Evolutionary conservation across 2,113 vertebrate genomes (phyloP).

Genomic region (Chiloscyllium plagiosum): DNA sequence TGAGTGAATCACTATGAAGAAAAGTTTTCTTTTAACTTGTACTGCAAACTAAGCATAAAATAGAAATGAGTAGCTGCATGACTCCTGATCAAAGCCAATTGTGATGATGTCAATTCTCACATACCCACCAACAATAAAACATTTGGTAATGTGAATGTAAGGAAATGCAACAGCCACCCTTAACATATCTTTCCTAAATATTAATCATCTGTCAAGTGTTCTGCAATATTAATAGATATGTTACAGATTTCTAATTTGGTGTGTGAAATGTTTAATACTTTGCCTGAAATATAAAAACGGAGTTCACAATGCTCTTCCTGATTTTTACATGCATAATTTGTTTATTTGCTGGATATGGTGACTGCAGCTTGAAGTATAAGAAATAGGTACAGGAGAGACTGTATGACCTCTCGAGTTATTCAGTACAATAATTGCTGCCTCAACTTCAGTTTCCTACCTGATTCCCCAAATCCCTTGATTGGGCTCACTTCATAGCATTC

Average conservation of each 20-base stretch:
- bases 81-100: neutral
- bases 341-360: too few relatives aligned
- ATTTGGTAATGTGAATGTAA: neutral
- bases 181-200: neutral
- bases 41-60: neutral
- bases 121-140: neutral
- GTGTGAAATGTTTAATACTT: neutral
- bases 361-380: too few relatives aligned
- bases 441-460: too few relatives aligned
- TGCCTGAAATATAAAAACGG: neutral
- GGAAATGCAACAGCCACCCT: neutral
- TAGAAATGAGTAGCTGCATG: neutral
- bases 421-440: too few relatives aligned
- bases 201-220: neutral
- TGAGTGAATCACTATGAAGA: constrained; percentile 15
- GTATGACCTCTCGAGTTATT: too few relatives aligned
- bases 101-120: neutral
- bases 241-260: neutral
- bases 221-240: neutral
- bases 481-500: too few relatives aligned
- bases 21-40: neutral
- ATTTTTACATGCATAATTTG: neutral
- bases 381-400: too few relatives aligned
- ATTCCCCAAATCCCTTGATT: too few relatives aligned
- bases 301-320: neutral